Evolutionary conservation across 2,888 invertebrate genomes (phyloP), one percentile per base, ranked within the genome.

Genomic region (Conus canariensis): DNA sequence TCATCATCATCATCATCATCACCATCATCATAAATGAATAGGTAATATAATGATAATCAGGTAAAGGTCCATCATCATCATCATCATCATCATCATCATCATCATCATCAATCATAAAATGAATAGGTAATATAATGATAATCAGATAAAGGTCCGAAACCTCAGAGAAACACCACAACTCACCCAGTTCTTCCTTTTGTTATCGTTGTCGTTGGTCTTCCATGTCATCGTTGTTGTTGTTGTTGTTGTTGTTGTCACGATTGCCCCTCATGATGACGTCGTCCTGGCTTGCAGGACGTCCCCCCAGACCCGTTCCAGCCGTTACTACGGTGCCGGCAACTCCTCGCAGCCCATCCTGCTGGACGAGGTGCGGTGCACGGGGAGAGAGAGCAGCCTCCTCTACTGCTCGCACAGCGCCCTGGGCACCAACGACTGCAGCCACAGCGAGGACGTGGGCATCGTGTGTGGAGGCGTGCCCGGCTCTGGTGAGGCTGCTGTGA

Each of bases 331-430:
- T 22, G 70, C 67, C 30, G 89, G 89, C 67, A 89, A 58, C 74
- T 7, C 58, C 25, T 58, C 30, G n/a, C 59, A 56, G 67, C 45
- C 70, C 56, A 89, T 89, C 60, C 25, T 89, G 58, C 58, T 89
- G 85, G 89, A 89, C 89, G 89, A 85, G 8, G 85, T 89, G 14
- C n/a, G 59, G 30, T 89, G 89, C 74, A n/a, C 85, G 0, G 89
- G 89, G 22, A 12, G 30, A 1, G 89, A 89, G n/a, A 74, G 7
- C 89, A 89, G 64, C 89, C 45, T 89, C 30, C 64, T 85, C 58
- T 74, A n/a, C 85, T 89, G 89, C 59, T 5, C 10, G 3, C 89
- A 89, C 85, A 59, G 56, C 58, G 74, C 85, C 58, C 14, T 89
- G 25, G 85, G 85, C 70, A 58, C 16, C 85, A 89, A 70, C 85